phyloP scores from a whole-genome alignment of 2,113 vertebrate genomes.

The Antechinus stuartii region DNA sequence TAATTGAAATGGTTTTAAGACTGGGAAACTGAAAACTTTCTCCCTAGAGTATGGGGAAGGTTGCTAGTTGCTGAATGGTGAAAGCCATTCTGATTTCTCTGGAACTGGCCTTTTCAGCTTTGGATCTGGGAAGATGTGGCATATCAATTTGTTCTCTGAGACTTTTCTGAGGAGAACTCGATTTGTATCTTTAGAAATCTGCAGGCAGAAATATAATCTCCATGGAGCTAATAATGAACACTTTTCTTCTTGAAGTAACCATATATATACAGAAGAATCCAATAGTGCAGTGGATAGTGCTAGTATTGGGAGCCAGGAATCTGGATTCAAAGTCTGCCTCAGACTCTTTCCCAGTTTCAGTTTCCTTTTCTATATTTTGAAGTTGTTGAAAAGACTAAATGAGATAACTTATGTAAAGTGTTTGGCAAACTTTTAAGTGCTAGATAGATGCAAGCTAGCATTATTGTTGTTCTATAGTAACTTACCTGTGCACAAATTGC shows the following conservation, averaged over 20 bases:
- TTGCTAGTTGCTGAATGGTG: background rate
- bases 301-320: background rate
- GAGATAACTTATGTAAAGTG: background rate
- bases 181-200: background rate
- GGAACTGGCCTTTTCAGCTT: background rate
- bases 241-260: background rate
- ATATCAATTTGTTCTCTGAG: background rate
- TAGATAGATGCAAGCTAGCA: background rate
- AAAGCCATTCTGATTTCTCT: too few species aligned
- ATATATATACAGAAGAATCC: background rate
- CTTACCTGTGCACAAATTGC: background rate
- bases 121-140: background rate
- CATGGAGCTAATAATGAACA: background rate
- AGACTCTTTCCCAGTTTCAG: background rate
- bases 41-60: background rate
- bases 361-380: background rate
- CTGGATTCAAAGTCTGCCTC: background rate
- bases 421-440: background rate
- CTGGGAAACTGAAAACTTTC: background rate
- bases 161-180: background rate
- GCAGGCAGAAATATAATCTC: background rate
- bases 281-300: background rate
- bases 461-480: background rate
- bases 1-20: background rate
- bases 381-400: background rate